A percentile compares a stretch with the other conserved stretches of the same genome.
Conservation (phyloP, 64 coral and sea anemone species). For the Pocillopora damicornis region DNA sequence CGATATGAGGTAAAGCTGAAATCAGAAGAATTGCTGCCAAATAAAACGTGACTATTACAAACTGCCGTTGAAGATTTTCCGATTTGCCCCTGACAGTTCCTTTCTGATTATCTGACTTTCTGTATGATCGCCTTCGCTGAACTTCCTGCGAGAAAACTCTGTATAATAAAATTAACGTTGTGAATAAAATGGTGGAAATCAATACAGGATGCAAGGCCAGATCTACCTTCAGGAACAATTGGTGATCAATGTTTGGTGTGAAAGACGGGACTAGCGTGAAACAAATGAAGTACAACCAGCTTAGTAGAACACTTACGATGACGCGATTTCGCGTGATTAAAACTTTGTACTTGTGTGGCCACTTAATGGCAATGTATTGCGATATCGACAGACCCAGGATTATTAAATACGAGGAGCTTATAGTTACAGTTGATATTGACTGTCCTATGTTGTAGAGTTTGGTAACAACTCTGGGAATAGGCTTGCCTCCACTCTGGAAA, state of each 20-base stretch:
- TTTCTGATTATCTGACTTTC: not conserved
- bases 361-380: slow-evolving; percentile 75
- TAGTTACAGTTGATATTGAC: slow-evolving; percentile 77
- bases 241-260: slow-evolving; percentile 40
- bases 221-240: slow-evolving; percentile 55
- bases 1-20: slow-evolving; percentile 80
- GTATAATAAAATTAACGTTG: slow-evolving; percentile 51
- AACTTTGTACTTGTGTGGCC: slow-evolving; percentile 65
- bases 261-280: slow-evolving; percentile 61
- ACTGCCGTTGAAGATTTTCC: slow-evolving; percentile 75
- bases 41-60: slow-evolving; percentile 79
- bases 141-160: slow-evolving; percentile 63
- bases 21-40: slow-evolving; percentile 66
- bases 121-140: slow-evolving; percentile 2
- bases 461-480: not conserved
- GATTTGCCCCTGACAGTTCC: not conserved
- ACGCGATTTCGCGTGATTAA: slow-evolving; percentile 54
- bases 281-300: slow-evolving; percentile 63
- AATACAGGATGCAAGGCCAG: slow-evolving; percentile 71
- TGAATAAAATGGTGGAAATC: slow-evolving; percentile 55
- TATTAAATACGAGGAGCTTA: slow-evolving; percentile 87
- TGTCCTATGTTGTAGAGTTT: slow-evolving; percentile 35
- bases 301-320: slow-evolving; percentile 46
- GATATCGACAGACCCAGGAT: slow-evolving; percentile 66
- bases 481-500: slow-evolving; percentile 3